Conservation (phyloP, 2,888 invertebrate species). For the Ceramica pisi region DNA sequence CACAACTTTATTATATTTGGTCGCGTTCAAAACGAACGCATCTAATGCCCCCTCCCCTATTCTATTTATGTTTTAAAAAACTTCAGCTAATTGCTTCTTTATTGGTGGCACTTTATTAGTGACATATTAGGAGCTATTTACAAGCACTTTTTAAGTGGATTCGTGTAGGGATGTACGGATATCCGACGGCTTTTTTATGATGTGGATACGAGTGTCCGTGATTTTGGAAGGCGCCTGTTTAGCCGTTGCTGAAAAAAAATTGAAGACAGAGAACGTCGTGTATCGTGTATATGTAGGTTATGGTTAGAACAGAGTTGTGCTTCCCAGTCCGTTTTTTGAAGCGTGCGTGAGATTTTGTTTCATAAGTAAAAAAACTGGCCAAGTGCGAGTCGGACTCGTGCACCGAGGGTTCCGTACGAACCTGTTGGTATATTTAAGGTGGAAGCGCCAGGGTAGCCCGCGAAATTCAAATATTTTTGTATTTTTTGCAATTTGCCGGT, state of each 20-base stretch:
- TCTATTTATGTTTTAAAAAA: constrained; percentile 70
- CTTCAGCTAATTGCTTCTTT: constrained; percentile 75
- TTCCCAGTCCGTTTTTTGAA: too few relatives aligned
- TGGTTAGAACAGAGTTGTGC: too few relatives aligned
- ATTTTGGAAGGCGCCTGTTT: not conserved
- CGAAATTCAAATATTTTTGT: too few relatives aligned
- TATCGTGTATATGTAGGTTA: not conserved
- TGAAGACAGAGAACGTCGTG: not conserved
- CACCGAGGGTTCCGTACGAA: too few relatives aligned
- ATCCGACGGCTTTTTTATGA: constrained; percentile 17
- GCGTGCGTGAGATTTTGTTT: too few relatives aligned
- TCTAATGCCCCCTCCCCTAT: constrained; percentile 48
- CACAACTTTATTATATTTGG: not conserved
- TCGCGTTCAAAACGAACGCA: constrained; percentile 21
- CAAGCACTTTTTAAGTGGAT: constrained; percentile 71
- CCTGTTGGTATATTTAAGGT: too few relatives aligned
- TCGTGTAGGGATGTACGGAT: constrained; percentile 51
- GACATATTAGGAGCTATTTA: constrained; percentile 76
- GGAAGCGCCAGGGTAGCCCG: too few relatives aligned
- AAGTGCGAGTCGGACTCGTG: too few relatives aligned
- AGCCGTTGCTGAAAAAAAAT: not conserved
- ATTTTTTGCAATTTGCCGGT: too few relatives aligned
- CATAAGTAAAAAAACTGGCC: too few relatives aligned
- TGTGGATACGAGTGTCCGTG: constrained; percentile 20
- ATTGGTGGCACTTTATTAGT: constrained; percentile 74